These are phyloP conservation scores for Troglohyphantes excavatus DNA, from an alignment of 2,888 invertebrate genomes.

Conservation along the genomic window DNA sequence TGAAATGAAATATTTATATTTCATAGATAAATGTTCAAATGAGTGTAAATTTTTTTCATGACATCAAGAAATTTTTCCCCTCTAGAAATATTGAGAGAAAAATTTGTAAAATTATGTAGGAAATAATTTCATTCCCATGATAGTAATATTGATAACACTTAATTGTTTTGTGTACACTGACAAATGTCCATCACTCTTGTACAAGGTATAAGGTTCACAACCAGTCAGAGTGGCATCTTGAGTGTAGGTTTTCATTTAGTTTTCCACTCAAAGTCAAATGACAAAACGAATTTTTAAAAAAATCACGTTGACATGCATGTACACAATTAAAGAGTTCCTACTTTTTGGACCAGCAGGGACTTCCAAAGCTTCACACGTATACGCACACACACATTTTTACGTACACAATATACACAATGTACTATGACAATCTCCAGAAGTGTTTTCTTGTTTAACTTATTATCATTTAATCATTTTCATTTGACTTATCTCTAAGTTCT, in stretches of 20 bases:
- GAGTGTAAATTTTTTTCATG: constrained; percentile 7
- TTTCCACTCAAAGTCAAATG: constrained; percentile 18
- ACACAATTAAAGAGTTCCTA: constrained; percentile 60
- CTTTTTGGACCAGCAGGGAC: constrained; percentile 40
- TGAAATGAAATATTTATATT: background rate
- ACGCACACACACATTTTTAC: constrained; percentile 57
- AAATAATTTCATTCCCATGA: constrained; percentile 22
- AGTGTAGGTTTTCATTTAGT: constrained; percentile 14
- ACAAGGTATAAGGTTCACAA: constrained; percentile 18
- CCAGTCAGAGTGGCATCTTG: constrained; percentile 8
- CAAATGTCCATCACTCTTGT: constrained; percentile 41
- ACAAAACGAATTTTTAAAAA: constrained; percentile 43
- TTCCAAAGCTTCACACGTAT: constrained; percentile 56
- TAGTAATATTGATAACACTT: constrained; percentile 19
- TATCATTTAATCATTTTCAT: background rate
- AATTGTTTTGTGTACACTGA: constrained; percentile 48
- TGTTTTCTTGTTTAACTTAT: constrained; percentile 6
- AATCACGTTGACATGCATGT: constrained; percentile 50
- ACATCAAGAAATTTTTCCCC: background rate
- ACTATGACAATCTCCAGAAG: constrained; percentile 63
- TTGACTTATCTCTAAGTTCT: background rate
- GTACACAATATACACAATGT: constrained; percentile 77
- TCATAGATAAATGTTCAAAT: background rate
- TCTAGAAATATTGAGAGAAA: constrained; percentile 1
- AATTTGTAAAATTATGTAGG: background rate